Evolutionary conservation across 1,140 invertebrate genomes (phyloP).

Genomic region (Eriosoma lanigerum): DNA sequence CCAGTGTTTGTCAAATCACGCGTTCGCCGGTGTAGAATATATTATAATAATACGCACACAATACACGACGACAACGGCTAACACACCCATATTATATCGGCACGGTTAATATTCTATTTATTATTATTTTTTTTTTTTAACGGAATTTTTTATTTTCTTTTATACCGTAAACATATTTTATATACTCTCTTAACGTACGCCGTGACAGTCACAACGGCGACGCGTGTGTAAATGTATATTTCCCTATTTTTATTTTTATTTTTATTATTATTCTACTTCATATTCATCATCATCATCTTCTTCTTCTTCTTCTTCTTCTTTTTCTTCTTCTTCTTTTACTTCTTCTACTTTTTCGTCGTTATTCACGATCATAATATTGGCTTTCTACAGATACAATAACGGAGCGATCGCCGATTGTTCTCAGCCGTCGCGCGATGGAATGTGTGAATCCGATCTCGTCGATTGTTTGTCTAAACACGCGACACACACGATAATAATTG

Average conservation of each 20-base stretch:
- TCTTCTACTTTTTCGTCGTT: background rate
- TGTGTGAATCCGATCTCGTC: constrained; percentile 40
- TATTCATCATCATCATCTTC: constrained; percentile 19
- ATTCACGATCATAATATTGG: constrained; percentile 31
- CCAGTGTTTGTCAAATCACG: too few relatives aligned
- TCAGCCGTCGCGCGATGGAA: constrained; percentile 34
- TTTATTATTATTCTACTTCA: background rate
- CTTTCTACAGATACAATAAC: constrained; percentile 15
- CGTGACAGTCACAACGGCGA: constrained; percentile 5
- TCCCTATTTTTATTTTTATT: background rate
- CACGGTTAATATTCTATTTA: background rate
- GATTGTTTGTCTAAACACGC: constrained; percentile 28
- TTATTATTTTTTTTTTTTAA: constrained; percentile 11
- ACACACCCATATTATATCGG: background rate
- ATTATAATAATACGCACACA: background rate
- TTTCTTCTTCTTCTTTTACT: background rate
- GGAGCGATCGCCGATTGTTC: constrained; percentile 36
- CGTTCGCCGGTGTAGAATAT: background rate
- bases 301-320: too few relatives aligned
- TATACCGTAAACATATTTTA: constrained; percentile 5
- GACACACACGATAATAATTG: constrained; percentile 33
- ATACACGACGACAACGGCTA: background rate
- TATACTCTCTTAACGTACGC: background rate
- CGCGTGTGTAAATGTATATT: background rate
- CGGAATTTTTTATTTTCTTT: background rate